These are phyloP conservation scores for Tribolium castaneum DNA, from an alignment of 1,140 invertebrate genomes.

Conservation along the genomic window DNA sequence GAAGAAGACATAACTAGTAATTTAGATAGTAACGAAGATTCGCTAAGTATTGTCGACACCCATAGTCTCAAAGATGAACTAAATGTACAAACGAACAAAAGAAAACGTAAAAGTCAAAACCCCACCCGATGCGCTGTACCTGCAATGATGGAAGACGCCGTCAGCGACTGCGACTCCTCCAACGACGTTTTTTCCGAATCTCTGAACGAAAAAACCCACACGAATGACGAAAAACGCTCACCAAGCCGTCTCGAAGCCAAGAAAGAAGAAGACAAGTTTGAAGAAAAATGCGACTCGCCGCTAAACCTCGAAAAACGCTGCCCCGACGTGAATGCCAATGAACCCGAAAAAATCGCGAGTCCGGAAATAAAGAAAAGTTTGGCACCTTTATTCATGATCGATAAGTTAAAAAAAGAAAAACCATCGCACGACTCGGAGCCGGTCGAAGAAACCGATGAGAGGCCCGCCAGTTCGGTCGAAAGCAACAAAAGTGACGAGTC, in stretches of 20 bases:
- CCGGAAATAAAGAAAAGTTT: slow-evolving; percentile 62
- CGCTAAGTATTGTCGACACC: slow-evolving; percentile 69
- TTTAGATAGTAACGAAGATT: slow-evolving; percentile 81
- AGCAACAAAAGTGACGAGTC: slow-evolving; percentile 71
- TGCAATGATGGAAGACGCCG: slow-evolving; percentile 63
- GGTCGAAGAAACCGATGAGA: slow-evolving; percentile 62
- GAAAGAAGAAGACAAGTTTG: slow-evolving; percentile 47
- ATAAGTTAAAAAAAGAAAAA: slow-evolving; percentile 62
- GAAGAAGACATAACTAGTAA: slow-evolving; percentile 76
- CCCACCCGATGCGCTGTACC: slow-evolving; percentile 84
- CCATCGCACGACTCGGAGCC: slow-evolving; percentile 56
- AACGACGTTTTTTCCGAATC: slow-evolving; percentile 68
- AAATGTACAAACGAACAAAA: slow-evolving; percentile 68
- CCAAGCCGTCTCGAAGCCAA: slow-evolving; percentile 42
- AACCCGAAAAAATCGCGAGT: slow-evolving; percentile 56
- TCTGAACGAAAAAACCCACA: slow-evolving; percentile 47
- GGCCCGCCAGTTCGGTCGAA: slow-evolving; percentile 68
- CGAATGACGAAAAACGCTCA: slow-evolving; percentile 44
- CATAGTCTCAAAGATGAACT: slow-evolving; percentile 68
- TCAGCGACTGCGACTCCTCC: slow-evolving; percentile 74
- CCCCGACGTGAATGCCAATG: slow-evolving; percentile 62
- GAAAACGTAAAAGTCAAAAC: slow-evolving; percentile 93
- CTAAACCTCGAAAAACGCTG: slow-evolving; percentile 59
- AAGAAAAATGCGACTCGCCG: slow-evolving; percentile 53
- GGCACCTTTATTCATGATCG: slow-evolving; percentile 61